Percentiles rank a stretch among this genome's conserved stretches.
Evolutionary conservation across 2,797 vertebrate species (phyloP).

Genomic region (Zalophus californianus): DNA sequence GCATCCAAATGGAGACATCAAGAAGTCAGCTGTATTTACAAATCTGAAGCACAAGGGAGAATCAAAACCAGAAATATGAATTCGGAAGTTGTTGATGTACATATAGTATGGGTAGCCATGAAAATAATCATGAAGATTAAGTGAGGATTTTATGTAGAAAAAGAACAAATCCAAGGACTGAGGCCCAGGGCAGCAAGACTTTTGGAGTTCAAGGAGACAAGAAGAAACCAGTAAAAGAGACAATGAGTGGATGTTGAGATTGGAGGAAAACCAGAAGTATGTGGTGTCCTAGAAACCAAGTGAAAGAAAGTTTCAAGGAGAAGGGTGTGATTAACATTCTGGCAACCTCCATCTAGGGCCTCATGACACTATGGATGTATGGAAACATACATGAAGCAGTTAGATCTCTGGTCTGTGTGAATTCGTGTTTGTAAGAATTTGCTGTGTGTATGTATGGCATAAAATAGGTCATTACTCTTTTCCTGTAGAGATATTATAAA

Average conservation of each 20-base stretch:
- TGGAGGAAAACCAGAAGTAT: not conserved
- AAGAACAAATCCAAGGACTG: not conserved
- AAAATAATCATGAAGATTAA: constrained; percentile 43
- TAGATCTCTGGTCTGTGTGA: not conserved
- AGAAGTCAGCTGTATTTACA: constrained; percentile 17
- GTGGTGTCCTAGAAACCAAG: not conserved
- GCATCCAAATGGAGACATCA: constrained; percentile 31
- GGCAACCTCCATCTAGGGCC: not conserved
- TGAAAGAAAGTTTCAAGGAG: not conserved
- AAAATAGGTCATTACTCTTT: constrained; percentile 50
- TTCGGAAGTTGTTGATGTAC: not conserved
- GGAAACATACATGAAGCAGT: not conserved
- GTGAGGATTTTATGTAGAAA: constrained; percentile 20
- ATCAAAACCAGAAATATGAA: not conserved
- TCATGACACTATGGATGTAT: not conserved
- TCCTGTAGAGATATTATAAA: constrained; percentile 11
- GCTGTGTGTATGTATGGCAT: not conserved
- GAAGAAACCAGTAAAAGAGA: not conserved
- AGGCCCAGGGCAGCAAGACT: not conserved
- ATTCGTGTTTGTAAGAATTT: constrained; percentile 21
- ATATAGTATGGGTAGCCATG: not conserved
- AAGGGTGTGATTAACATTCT: not conserved
- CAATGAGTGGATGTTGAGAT: not conserved
- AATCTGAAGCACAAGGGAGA: not conserved
- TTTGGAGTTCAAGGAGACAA: not conserved